These are phyloP conservation scores for Drosophila siamana DNA, from an alignment of 2,888 invertebrate genomes.

Conservation along the genomic window DNA sequence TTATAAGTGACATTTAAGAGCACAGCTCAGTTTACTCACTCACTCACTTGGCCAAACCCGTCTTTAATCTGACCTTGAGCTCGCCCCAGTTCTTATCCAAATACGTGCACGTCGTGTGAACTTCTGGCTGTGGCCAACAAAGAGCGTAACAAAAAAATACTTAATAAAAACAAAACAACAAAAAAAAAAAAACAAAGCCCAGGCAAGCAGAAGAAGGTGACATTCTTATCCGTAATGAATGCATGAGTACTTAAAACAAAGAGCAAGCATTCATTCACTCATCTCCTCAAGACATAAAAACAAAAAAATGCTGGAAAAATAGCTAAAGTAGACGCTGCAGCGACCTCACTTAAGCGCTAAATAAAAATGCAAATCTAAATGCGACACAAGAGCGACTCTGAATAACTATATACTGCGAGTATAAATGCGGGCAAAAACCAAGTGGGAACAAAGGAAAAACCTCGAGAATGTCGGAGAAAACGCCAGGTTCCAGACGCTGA, in stretches of 20 bases:
- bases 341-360: conserved; percentile 74
- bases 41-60: conserved; percentile 6
- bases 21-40: conserved; percentile 6
- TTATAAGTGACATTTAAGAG: conserved; percentile 35
- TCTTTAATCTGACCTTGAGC: conserved; percentile 55
- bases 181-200: conserved; percentile 5
- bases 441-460: conserved; percentile 35
- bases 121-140: conserved; percentile 37
- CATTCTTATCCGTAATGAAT: conserved; percentile 51
- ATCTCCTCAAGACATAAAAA: conserved; percentile 26
- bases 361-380: conserved; percentile 82
- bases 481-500: neutral
- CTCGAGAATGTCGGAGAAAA: conserved; percentile 13
- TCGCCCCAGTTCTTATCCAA: conserved; percentile 36
- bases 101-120: conserved; percentile 37
- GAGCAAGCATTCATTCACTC: conserved; percentile 42
- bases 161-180: conserved; percentile 11
- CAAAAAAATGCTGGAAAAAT: conserved; percentile 11
- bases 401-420: conserved; percentile 14
- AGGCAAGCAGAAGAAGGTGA: conserved; percentile 41
- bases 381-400: conserved; percentile 55
- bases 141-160: conserved; percentile 17
- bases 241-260: conserved; percentile 52
- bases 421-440: conserved; percentile 33
- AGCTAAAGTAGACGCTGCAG: conserved; percentile 34